Percentiles rank a stretch among this genome's conserved stretches.
Conservation (phyloP, 2,113 vertebrate species). For the Piliocolobus tephrosceles region DNA sequence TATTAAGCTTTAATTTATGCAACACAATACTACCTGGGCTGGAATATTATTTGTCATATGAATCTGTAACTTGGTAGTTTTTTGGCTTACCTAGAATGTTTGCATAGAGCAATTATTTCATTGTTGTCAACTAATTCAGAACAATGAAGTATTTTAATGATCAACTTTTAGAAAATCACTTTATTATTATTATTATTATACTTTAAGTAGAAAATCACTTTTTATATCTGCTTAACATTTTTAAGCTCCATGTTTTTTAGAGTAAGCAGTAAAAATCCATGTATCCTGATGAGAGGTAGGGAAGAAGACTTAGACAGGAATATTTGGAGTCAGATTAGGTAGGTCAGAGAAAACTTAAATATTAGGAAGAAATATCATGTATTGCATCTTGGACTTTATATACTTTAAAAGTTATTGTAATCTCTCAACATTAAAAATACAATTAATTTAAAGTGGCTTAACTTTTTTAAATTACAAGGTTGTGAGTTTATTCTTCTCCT, state of each 20-base stretch:
- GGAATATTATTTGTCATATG: slow-evolving; percentile 27
- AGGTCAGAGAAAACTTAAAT: background rate
- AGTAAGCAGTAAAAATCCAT: background rate
- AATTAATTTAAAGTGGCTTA: slow-evolving; percentile 18
- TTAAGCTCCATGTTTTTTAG: slow-evolving; percentile 16
- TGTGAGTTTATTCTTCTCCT: background rate
- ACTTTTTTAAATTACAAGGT: background rate
- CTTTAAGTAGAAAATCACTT: background rate
- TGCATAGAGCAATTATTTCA: background rate
- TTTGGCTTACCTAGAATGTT: slow-evolving; percentile 24
- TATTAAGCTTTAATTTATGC: slow-evolving; percentile 26
- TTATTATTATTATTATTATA: too few species aligned
- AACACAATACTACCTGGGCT: background rate
- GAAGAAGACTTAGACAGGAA: background rate
- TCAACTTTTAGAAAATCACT: background rate
- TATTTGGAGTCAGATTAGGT: slow-evolving; percentile 1
- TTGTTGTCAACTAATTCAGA: slow-evolving; percentile 31
- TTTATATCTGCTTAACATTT: slow-evolving; percentile 15
- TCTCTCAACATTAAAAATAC: background rate
- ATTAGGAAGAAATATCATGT: slow-evolving; percentile 15
- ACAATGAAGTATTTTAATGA: slow-evolving; percentile 30
- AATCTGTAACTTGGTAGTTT: slow-evolving; percentile 14
- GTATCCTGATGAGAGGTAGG: background rate
- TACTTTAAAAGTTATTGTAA: slow-evolving; percentile 37
- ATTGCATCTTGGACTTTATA: background rate